These are phyloP conservation scores for Psylliodes chrysocephalus DNA, from an alignment of 2,888 invertebrate genomes.

Conservation along the genomic window DNA sequence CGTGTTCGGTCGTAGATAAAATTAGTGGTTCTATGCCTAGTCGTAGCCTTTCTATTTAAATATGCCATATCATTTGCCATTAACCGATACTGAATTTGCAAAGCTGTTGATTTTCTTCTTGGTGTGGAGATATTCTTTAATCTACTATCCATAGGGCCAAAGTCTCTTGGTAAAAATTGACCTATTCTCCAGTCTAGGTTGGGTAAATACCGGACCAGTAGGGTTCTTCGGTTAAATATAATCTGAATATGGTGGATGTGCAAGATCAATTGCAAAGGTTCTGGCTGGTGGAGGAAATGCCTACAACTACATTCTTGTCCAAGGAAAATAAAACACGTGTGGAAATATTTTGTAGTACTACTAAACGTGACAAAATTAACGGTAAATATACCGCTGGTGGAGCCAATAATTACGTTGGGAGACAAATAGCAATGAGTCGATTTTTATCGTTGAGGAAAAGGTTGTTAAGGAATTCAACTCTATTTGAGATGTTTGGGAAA, in stretches of 20 bases:
- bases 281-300: neutral
- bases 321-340: neutral
- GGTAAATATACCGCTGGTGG: neutral
- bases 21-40: neutral
- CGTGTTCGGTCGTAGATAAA: neutral
- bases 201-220: neutral
- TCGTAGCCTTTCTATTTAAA: neutral
- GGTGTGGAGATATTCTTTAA: slow-evolving; percentile 3
- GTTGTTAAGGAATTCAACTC: neutral
- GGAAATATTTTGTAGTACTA: neutral
- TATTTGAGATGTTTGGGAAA: neutral
- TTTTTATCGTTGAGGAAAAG: neutral
- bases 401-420: neutral
- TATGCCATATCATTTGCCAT: neutral
- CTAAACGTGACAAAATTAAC: neutral
- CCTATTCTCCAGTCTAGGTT: neutral
- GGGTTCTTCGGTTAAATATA: neutral
- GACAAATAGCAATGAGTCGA: neutral
- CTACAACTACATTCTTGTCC: neutral
- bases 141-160: neutral
- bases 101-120: slow-evolving; percentile 2
- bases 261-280: neutral
- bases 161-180: neutral
- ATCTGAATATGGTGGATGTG: neutral
- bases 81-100: slow-evolving; percentile 3